Percentiles rank a stretch among this genome's conserved stretches.
Conservation (phyloP, 2,113 vertebrate species). For the Myxocyprinus asiaticus region DNA sequence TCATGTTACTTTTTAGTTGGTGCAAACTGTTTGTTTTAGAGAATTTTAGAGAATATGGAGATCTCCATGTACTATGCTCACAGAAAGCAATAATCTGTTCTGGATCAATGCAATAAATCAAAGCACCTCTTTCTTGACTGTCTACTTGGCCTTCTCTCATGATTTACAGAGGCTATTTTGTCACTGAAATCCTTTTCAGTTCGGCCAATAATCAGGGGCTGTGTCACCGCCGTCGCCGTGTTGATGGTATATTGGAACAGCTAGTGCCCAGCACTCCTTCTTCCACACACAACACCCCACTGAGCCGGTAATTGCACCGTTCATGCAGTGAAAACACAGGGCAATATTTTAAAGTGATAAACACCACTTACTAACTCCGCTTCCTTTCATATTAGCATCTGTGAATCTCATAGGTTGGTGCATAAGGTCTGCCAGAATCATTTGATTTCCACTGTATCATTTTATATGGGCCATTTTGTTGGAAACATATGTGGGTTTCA, state of each 20-base stretch:
- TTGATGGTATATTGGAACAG: slow-evolving; percentile 28
- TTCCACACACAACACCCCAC: slow-evolving; percentile 35
- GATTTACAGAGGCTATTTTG: slow-evolving; percentile 39
- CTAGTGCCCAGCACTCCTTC: slow-evolving; percentile 29
- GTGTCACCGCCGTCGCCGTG: slow-evolving; percentile 10
- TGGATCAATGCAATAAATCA: slow-evolving; percentile 7
- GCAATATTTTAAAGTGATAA: slow-evolving; percentile 53
- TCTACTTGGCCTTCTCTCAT: slow-evolving; percentile 33
- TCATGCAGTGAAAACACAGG: slow-evolving; percentile 50
- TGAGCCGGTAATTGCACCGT: slow-evolving; percentile 53
- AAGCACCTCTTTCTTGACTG: slow-evolving; percentile 6
- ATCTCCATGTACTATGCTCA: not conserved
- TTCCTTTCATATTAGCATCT: slow-evolving; percentile 36
- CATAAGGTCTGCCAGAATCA: slow-evolving; percentile 12
- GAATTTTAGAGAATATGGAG: not conserved
- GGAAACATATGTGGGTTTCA: not conserved
- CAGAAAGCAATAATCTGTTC: not conserved
- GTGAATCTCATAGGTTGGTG: slow-evolving; percentile 26
- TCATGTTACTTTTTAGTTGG: not conserved
- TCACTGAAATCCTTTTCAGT: slow-evolving; percentile 38
- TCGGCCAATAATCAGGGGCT: slow-evolving; percentile 21
- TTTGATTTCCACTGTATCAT: slow-evolving; percentile 23
- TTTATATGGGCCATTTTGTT: not conserved
- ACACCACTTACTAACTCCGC: slow-evolving; percentile 33
- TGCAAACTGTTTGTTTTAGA: not conserved